phyloP scores from a whole-genome alignment of 2,113 vertebrate species.

The Gasterosteus nipponicus region DNA sequence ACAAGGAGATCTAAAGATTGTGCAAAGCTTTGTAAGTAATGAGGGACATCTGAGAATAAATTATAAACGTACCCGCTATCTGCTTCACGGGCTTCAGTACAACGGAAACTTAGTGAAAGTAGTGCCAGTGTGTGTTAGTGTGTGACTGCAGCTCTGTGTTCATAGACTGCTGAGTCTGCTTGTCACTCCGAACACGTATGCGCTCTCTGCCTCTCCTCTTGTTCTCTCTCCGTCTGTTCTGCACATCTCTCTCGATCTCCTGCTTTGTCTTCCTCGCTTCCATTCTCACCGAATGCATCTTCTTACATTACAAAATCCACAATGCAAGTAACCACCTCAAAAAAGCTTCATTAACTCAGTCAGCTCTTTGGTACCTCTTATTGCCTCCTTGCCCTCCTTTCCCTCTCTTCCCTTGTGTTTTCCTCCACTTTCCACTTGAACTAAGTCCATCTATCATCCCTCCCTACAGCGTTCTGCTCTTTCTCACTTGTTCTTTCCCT shows the following conservation, averaged over 20 bases:
- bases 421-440: conserved; percentile 1
- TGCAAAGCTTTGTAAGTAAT: conserved; percentile 3
- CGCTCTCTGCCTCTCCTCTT: conserved; percentile 3
- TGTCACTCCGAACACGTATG: conserved; percentile 6
- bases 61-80: not conserved
- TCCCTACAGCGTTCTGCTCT: conserved; percentile 25
- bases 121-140: conserved; percentile 5
- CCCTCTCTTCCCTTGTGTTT: conserved; percentile 7
- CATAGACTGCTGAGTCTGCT: conserved; percentile 22
- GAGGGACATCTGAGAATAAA: not conserved
- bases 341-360: conserved; percentile 1
- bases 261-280: conserved; percentile 5
- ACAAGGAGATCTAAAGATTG: not conserved
- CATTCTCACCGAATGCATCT: conserved; percentile 8
- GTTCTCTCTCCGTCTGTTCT: not conserved
- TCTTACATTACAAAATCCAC: conserved; percentile 1
- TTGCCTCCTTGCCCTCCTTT: not conserved
- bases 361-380: conserved; percentile 16
- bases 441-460: conserved; percentile 38
- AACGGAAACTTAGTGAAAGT: not conserved
- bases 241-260: conserved; percentile 2
- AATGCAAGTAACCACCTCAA: not conserved
- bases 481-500: conserved; percentile 2
- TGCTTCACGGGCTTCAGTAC: not conserved
- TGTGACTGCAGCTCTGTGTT: conserved; percentile 22